These are phyloP conservation scores for Glareola pratincola DNA, from an alignment of 2,113 vertebrate species.

Conservation along the genomic window DNA sequence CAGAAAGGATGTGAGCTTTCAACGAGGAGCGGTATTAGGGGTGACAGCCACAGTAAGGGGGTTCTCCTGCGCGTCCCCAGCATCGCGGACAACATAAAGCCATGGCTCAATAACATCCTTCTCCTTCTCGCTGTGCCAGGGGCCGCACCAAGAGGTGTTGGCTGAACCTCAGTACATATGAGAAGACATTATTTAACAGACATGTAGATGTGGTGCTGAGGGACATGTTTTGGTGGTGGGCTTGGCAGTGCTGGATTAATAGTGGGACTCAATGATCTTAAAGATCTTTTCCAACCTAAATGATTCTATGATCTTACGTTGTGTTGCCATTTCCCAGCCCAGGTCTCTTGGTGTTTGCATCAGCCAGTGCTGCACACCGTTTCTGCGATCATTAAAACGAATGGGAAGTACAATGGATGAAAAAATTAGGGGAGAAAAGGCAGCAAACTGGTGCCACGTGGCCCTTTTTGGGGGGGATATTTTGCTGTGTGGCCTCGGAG, in stretches of 20 bases:
- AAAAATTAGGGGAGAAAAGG: not conserved
- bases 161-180: accelerated
- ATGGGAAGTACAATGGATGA: accelerated
- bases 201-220: not conserved
- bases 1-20: not conserved
- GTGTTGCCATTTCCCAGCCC: not conserved
- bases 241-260: not conserved
- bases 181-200: not conserved
- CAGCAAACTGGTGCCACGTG: accelerated
- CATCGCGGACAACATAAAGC: not conserved
- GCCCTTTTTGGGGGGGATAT: not conserved
- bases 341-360: not conserved
- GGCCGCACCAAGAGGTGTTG: no score
- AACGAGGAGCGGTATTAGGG: not conserved
- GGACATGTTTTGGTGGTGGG: not conserved
- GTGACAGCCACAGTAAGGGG: accelerated
- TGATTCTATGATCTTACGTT: not conserved
- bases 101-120: not conserved
- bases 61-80: not conserved
- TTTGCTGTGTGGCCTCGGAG: not conserved
- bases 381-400: not conserved
- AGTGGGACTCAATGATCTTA: not conserved
- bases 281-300: not conserved
- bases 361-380: accelerated
- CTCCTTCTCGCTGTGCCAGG: accelerated